A percentile compares a stretch with the other conserved stretches of the same genome.
These are phyloP conservation scores for Caracal caracal DNA, from an alignment of 2,113 vertebrate species.

Conservation along the genomic window DNA sequence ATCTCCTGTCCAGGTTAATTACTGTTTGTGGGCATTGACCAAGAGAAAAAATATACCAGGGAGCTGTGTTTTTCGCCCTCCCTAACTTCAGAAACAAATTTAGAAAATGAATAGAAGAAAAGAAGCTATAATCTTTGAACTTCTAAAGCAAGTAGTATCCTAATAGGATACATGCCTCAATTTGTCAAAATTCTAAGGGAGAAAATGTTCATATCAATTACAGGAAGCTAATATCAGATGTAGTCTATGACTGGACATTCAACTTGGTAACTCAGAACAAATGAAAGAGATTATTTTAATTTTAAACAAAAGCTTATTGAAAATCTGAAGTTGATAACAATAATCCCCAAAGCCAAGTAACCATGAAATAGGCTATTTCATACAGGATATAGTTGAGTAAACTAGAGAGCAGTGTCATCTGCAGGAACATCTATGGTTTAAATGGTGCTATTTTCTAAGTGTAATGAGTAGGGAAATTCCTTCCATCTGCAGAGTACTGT, in stretches of 20 bases:
- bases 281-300: slow-evolving; percentile 8
- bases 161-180: background rate
- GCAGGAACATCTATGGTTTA: background rate
- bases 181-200: background rate
- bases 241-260: background rate
- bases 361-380: slow-evolving; percentile 23
- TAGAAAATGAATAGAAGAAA: slow-evolving; percentile 38
- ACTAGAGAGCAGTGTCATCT: background rate
- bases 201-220: background rate
- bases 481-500: background rate
- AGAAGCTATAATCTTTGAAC: background rate
- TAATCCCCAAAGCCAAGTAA: background rate
- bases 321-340: background rate
- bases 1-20: slow-evolving; percentile 1
- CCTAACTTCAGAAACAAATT: background rate
- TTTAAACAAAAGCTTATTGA: slow-evolving; percentile 2
- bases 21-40: background rate
- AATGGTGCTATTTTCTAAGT: background rate
- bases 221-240: background rate
- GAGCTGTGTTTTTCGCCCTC: background rate
- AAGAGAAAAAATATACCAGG: background rate
- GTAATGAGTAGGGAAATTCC: background rate
- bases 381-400: background rate
- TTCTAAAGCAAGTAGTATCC: background rate
- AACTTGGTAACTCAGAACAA: background rate